Base-by-base conservation (phyloP, 2,113 vertebrate genomes). In the Cololabis saira region DNA sequence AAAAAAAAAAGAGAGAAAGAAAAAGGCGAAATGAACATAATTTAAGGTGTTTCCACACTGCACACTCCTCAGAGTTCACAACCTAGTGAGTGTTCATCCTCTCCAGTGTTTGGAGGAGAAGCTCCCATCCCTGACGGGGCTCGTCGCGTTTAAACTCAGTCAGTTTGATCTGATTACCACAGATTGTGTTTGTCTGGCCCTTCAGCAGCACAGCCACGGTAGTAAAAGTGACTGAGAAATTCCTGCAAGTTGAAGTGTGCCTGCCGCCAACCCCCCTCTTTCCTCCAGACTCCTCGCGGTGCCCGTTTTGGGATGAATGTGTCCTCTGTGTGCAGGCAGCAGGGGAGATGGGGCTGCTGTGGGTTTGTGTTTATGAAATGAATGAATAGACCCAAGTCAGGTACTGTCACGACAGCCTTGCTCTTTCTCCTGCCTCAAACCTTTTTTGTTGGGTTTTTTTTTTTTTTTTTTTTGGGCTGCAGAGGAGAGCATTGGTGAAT, bases 221-320 rank as follows among this genome's bases (percentile, higher is more conserved):
- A 65, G 75, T 67, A 51, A 71, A 67, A 85, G 74, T 74, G 74
- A 61, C 58, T 68, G 73, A 78, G 80, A 72, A 80, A 80, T 76
- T 78, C 82, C 78, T 86, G 60, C 49, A 66, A 76, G 51, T 76
- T 83, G 58, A 85, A 84, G 82, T 80, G 72, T 62, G 74, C 72
- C 66, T 71, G 55, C 42, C 11, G 12, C 44, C 22, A 58, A 16
- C 14, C 17, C 54, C 37, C 55, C 68, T 14, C 12, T 45, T 54
- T 19, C 45, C 59, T 44, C 45, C 60, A 48, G 50, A 54, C 81
- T 79, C 76, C 76, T 76, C 67, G 63, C 58, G 81, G 82, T 87
- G 88, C 84, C 87, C 83, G 73, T 82, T 87, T 82, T 85, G 80
- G 79, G 81, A 90, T 91, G 87, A 92, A 92, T 91, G 91, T 86